Evolutionary conservation across 37 sponge, comb jelly and placozoan species (phyloP).

Genomic region (Aphrocallistes beatrix): DNA sequence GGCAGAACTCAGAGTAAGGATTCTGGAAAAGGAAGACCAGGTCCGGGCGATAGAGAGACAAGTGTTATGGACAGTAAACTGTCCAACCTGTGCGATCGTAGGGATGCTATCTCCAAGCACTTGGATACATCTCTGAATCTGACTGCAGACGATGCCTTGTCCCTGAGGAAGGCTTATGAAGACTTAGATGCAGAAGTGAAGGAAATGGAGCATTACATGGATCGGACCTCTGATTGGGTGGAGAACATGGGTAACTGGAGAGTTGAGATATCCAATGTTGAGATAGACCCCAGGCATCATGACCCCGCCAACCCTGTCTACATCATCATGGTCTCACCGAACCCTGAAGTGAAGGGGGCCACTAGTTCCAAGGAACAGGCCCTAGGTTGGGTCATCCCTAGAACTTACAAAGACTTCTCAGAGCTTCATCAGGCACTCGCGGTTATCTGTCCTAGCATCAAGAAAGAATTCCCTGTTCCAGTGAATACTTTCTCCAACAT

Average conservation of each 20-base stretch:
- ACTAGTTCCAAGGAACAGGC: background rate
- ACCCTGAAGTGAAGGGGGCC: background rate
- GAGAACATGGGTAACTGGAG: constrained; percentile 2
- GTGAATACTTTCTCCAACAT: constrained; percentile 20
- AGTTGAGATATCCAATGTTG: background rate
- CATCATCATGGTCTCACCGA: background rate
- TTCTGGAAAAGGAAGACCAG: too few relatives aligned
- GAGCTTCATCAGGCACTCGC: constrained; percentile 48
- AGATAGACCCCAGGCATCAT: background rate
- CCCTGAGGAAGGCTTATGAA: background rate
- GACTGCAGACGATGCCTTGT: background rate
- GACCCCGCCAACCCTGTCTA: background rate
- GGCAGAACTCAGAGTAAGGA: too few relatives aligned
- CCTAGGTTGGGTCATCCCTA: constrained; percentile 62
- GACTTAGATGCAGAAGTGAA: background rate
- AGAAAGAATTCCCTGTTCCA: constrained; percentile 34
- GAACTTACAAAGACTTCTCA: constrained; percentile 57
- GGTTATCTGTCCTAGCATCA: constrained; percentile 28
- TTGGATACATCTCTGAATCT: background rate
- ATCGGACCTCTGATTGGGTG: background rate
- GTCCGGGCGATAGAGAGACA: background rate
- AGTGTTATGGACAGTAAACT: constrained; percentile 5
- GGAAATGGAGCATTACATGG: background rate
- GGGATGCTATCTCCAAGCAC: background rate
- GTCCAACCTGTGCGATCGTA: background rate